Base-by-base conservation (phyloP, 1,140 invertebrate species). In the Yoshiicerus persimilis region DNA sequence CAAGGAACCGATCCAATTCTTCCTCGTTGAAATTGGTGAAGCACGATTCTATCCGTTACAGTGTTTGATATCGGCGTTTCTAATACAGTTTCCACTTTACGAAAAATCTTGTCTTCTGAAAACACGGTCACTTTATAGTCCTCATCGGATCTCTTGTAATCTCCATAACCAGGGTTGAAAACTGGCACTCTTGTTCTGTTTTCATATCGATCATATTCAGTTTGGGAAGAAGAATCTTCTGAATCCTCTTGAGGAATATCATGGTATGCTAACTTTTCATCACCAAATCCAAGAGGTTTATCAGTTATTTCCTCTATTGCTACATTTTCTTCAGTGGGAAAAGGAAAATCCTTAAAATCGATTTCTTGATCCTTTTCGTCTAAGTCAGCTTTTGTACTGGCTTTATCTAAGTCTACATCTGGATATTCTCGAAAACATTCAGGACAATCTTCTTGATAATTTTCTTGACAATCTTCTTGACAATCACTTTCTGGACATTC, bases 1-100 rank as follows among this genome's bases (percentile, higher is more conserved):
- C 77, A 89, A 20, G 91, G 90, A 16, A 84, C 41, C 8, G 41
- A 84, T 0, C 87, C 64, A 32, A 23, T 84, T 70, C 38, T 84
- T 83, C 89, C 38, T 47, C 38, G 27, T 25, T 47, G 83, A 47
- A 38, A 56, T 38, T 77, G 70, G n/a, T 77, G 70, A 32, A 77
- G 70, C 6, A 77, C 20, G 5, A 36, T 34, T 23, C 75, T 20
- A n/a, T 80, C 20, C n/a, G 4, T 3, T 0, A 5, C 0, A 32
- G 66, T 32, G 1, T 9, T 23, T 80, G 20, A 16, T 34, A 80
- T 1, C n/a, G 10, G 2, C 2, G 62, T 23, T 80, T 38, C 30
- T 34, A 38, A n/a, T 80, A 36, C 6, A 9, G 75, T 66, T 66
- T 47, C 41, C 2, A 11, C 1, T 32, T 16, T 10, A 30, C 66